Evolutionary conservation across 1,140 invertebrate genomes (phyloP), one percentile per base, ranked within the genome.

Genomic region (Nasonia longicornis): DNA sequence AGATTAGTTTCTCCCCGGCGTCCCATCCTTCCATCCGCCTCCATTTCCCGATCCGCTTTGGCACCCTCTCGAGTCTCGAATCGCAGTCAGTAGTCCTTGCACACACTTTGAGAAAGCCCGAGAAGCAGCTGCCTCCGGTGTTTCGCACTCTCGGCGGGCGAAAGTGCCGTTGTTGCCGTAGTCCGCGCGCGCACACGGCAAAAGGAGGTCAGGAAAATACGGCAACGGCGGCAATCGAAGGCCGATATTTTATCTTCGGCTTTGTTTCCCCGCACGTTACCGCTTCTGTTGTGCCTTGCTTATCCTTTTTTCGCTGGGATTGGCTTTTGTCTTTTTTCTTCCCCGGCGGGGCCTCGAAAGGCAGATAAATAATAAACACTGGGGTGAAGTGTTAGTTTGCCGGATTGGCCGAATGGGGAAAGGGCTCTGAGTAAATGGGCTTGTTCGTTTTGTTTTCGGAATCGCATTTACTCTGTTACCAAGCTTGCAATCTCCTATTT

Each of bases 171-270:
- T 22, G 70, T 16, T 12, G 35, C 31, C 4, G 11, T 22, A 52
- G 4, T 75, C 52, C 20, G 16, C 4, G 20, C 76, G 69, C 14
- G 67, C 48, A 31, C 4, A 42, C 38, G 38, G 8, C 38, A 42
- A 58, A 72, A 52, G 77, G 22, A 35, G 69, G 69, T 52, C 70
- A 79, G 63, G 77, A 79, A 79, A 79, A 79, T 35, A 79, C 77
- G 52, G 6, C 14, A 16, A 38, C n/a, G 16, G 42, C 31, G 31
- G 31, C 31, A 79, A 72, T 42, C 29, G 42, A 72, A 58, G 48
- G 12, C 35, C 70, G 63, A 52, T 42, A 66, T 67, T 78, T 78
- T 70, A 42, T 58, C 45, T 26, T 48, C 20, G 76, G 45, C 64
- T 77, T 67, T 48, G 64, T 77, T 52, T 58, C 48, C 31, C 73